Evolutionary conservation across 2,888 invertebrate genomes (phyloP), one percentile per base, ranked within the genome.

Genomic region (Phrixothrix hirtus): DNA sequence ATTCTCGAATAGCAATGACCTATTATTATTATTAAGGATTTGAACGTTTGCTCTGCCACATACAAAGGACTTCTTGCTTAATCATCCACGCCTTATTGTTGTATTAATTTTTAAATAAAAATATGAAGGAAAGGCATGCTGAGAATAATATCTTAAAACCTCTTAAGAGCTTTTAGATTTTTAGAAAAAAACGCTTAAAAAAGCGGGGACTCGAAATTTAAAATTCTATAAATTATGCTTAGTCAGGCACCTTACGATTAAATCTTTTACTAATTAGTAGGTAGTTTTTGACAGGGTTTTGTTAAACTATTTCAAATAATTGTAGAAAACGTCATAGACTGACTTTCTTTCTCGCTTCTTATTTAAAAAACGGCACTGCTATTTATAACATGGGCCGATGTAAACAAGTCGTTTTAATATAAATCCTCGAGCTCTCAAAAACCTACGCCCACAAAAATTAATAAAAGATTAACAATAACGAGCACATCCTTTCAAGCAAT

Each of bases 211-310:
- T 53, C 36, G 43, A 57, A 58, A 55, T 55, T 59, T 58, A 53
- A 59, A 59, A 59, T 59, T 59, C 55, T 58, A 59, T 59, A 59
- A 59, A 57, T 59, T 59, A 55, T 59, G 59, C 59, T 55, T 58
- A 57, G 59, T 59, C 59, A 59, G 59, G 55, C 59, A 58, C 48
- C 59, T 52, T 29, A 43, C 49, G 58, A 58, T 58, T 58, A 58
- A 58, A 58, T 55, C 55, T 55, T 58, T 46, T 47, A 58, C 55
- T 58, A 58, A 58, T 58, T 58, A 58, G 55, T 55, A 47, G 58
- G 58, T 58, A 58, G 52, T 55, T 56, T 53, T 58, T 51, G 55
- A 55, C 51, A 51, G 55, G 55, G 55, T 55, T 55, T 51, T 45
- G 37, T 41, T 38, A 34, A 32, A 29, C 27, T 14, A 30, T 45